Percentiles rank a stretch among this genome's conserved stretches.
phyloP scores from a whole-genome alignment of 2,888 invertebrate genomes.

The Scaptomyza flava region DNA sequence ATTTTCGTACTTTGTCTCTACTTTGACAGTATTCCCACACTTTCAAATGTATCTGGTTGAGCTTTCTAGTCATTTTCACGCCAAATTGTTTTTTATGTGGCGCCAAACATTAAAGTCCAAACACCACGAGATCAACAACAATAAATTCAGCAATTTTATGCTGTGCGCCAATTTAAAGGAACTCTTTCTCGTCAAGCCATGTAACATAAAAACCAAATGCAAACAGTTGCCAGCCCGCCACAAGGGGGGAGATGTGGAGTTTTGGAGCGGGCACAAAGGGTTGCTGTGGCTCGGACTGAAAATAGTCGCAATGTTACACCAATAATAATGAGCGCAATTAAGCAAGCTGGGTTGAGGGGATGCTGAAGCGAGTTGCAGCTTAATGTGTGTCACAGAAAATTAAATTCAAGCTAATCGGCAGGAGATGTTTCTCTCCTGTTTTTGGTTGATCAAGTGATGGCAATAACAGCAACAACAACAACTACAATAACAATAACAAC shows the following conservation, averaged over 20 bases:
- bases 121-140: conserved; percentile 28
- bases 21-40: neutral
- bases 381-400: conserved; percentile 76
- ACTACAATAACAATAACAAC: conserved; percentile 8
- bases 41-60: neutral
- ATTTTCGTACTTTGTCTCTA: neutral
- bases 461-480: conserved; percentile 7
- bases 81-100: conserved; percentile 68
- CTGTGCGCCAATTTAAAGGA: conserved; percentile 58
- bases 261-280: conserved; percentile 16
- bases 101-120: conserved; percentile 61
- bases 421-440: conserved; percentile 9
- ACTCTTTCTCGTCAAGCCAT: conserved; percentile 34
- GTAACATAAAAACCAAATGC: conserved; percentile 71
- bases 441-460: conserved; percentile 11
- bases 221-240: conserved; percentile 48
- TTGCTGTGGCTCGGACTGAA: conserved; percentile 21
- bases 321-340: conserved; percentile 77
- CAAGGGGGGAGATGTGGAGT: neutral
- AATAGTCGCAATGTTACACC: conserved; percentile 60
- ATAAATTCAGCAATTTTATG: conserved; percentile 52
- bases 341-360: conserved; percentile 16
- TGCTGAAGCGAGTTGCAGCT: conserved; percentile 52
- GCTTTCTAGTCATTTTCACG: conserved; percentile 47
- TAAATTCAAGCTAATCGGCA: conserved; percentile 72